Conservation (phyloP, 92 coral and sea anemone genomes). For the Micromussa lordhowensis region DNA sequence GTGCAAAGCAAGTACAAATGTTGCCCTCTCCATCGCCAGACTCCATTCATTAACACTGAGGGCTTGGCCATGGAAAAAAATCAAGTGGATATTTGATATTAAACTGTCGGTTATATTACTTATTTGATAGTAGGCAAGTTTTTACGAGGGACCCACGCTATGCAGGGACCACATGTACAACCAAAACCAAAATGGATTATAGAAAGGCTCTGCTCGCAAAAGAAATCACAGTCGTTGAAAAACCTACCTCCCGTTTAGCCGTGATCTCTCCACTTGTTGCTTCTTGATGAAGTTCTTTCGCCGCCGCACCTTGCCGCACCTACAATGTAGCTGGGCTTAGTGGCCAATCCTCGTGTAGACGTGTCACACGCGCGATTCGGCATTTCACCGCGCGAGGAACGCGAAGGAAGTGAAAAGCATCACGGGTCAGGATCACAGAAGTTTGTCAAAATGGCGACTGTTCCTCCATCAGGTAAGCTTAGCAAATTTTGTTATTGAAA, state of each 20-base stretch:
- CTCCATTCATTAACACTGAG: no score
- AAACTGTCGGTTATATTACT: not conserved
- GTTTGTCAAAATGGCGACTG: constrained; percentile 42
- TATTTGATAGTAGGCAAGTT: not conserved
- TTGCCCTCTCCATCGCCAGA: no score
- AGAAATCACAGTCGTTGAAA: not conserved
- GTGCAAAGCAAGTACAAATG: no score
- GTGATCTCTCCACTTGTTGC: no score
- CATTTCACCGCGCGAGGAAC: no score
- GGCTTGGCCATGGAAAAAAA: no score
- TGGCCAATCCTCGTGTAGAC: constrained; percentile 5
- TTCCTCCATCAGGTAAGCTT: constrained; percentile 14
- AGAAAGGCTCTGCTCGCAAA: not conserved
- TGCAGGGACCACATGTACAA: not conserved
- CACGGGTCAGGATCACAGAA: constrained; percentile 4
- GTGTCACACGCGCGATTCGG: not conserved
- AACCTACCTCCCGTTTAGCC: not conserved
- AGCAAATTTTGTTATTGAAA: no score
- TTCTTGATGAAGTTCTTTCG: no score
- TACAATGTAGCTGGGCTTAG: constrained; percentile 10
- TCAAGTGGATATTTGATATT: no score
- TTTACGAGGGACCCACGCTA: no score
- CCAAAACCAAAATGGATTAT: not conserved
- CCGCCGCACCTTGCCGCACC: no score
- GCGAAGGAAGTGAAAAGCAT: not conserved